Evolutionary conservation across 2,113 vertebrate species (phyloP), one percentile per base, ranked within the genome.

Genomic region (Sander vitreus): DNA sequence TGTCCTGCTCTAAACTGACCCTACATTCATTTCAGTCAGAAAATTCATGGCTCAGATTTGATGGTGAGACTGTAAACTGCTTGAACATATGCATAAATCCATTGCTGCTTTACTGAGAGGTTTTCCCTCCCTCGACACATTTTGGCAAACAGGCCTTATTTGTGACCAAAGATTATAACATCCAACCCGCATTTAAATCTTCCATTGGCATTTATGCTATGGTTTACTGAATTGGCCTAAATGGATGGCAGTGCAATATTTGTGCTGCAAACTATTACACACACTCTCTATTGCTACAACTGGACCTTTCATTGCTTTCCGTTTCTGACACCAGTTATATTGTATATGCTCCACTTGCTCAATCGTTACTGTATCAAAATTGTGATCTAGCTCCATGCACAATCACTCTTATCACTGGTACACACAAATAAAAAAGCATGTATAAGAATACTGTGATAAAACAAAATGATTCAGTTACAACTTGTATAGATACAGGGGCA

Each of bases 31-130:
- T 91, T 93, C 91, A 94, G 91, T 94, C 89, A 93, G 89, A 86
- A 87, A 86, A 90, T 86, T 92, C 93, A 94, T 94, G 93, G 94
- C 94, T 94, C 94, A 94, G 93, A 93, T 93, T 94, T 92, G 85
- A 93, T 92, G 90, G 89, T 94, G 90, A 91, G 90, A 92, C 87
- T 93, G 94, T 93, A 93, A 93, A 94, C 92, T 85, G 90, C 84
- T 91, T 85, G 73, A 92, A 94, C 82, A 81, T 87, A 91, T 94
- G 94, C 94, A 94, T 94, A 91, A 93, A 93, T 88, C 84, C 91
- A 85, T 88, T 90, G 90, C 82, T 93, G 88, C 87, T 92, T 91
- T 84, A 72, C 68, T 48, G 27, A 80, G 73, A 80, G 76, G 69
- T 27, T 51, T 68, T 36, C 10, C 58, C 57, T 39, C 73, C 58